These are phyloP conservation scores for Myotis brandtii DNA, from an alignment of 2,113 vertebrate genomes.

Conservation along the genomic window DNA sequence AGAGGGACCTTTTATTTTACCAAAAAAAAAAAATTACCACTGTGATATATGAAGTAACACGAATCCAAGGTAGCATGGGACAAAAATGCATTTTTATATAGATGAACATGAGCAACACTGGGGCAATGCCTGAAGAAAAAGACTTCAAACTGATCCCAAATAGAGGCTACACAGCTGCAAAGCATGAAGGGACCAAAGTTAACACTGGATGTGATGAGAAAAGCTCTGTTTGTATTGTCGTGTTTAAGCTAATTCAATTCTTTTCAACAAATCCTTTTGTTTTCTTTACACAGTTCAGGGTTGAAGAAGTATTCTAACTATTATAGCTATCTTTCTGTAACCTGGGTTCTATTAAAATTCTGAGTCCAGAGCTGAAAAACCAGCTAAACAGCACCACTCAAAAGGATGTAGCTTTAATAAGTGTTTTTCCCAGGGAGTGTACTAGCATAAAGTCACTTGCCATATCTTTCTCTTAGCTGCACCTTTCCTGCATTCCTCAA, in stretches of 20 bases:
- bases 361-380: not conserved
- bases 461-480: not conserved
- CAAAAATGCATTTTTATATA: not conserved
- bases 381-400: not conserved
- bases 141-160: not conserved
- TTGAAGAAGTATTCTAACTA: not conserved
- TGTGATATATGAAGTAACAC: not conserved
- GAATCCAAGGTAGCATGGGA: not conserved
- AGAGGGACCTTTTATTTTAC: not conserved
- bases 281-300: not conserved
- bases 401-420: not conserved
- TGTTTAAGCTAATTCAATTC: not conserved
- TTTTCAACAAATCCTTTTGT: not conserved
- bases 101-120: not conserved
- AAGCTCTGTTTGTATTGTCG: not conserved
- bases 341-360: not conserved
- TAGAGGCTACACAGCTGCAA: not conserved
- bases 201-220: too few relatives aligned
- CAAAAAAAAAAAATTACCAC: not conserved
- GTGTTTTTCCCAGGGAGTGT: not conserved
- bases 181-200: not conserved
- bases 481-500: not conserved
- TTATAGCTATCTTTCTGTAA: not conserved
- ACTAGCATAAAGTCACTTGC: not conserved
- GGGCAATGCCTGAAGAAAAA: not conserved